Evolutionary conservation across 2,797 vertebrate species (phyloP), one percentile per base, ranked within the genome.

Genomic region (Neostethus bicornis): DNA sequence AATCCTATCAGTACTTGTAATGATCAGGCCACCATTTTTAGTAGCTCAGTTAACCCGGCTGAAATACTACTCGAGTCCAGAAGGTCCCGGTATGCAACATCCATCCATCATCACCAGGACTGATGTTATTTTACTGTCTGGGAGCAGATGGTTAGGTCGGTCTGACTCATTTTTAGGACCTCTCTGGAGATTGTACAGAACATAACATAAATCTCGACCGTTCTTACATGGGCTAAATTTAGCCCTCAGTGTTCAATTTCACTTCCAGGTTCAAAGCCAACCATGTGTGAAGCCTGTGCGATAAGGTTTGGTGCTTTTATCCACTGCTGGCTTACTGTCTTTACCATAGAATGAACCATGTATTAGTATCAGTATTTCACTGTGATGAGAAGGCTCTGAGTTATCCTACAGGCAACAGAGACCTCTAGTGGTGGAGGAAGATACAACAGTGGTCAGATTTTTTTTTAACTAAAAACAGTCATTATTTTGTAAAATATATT

Each of bases 101-200:
- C 67, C 70, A 92, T 91, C 77, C 79, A 88, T 90, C 89, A 89
- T 45, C 50, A 62, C 59, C 51, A 74, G 49, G 50, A 72, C 70
- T 89, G 90, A 88, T 90, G 77, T 75, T 83, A 83, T 84, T 89
- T 64, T 61, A 61, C 85, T 55, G 43, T 79, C 64, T 62, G 47
- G 38, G 65, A 86, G 67, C 89, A 90, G 88, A 90, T 90, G 87
- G 88, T 68, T 23, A n/a, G 66, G 74, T 83, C 78, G 65, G 38
- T 51, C 66, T 73, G 79, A 84, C 73, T 86, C 75, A 73, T 81
- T 89, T 80, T 89, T 80, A 75, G 66, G 56, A 54, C 72, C 78
- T 81, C 83, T 48, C 19, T 29, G 50, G 82, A 74, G 61, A 41
- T 60, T 57, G 72, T 56, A 72, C 75, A 65, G 56, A 78, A 79